Evolutionary conservation across 2,888 invertebrate genomes (phyloP).

Genomic region (Eulithis prunata): DNA sequence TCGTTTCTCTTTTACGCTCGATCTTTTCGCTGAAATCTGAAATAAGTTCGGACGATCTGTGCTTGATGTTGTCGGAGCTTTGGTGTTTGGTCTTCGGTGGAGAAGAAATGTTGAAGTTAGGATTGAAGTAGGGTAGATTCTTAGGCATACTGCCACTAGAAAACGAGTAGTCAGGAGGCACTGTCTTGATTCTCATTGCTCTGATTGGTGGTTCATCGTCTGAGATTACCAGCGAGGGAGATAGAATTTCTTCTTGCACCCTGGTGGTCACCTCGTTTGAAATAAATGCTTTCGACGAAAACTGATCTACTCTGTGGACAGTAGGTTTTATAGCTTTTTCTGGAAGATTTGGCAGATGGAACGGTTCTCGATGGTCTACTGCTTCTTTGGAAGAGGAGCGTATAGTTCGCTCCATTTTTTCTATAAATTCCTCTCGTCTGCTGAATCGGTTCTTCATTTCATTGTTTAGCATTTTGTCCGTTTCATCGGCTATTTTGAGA

Average conservation of each 20-base stretch:
- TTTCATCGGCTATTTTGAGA: slow-evolving; percentile 81
- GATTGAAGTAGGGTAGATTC: slow-evolving; percentile 73
- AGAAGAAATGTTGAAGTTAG: slow-evolving; percentile 71
- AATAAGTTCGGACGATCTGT: slow-evolving; percentile 69
- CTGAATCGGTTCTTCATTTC: slow-evolving; percentile 74
- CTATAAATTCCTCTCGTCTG: slow-evolving; percentile 70
- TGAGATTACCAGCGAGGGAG: slow-evolving; percentile 62
- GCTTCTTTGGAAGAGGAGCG: slow-evolving; percentile 70
- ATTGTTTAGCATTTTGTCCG: slow-evolving; percentile 74
- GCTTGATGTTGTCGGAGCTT: slow-evolving; percentile 75
- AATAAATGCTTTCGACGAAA: slow-evolving; percentile 74
- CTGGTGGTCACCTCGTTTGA: slow-evolving; percentile 65
- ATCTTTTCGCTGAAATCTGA: slow-evolving; percentile 68
- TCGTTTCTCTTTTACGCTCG: slow-evolving; percentile 63
- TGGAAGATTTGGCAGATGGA: slow-evolving; percentile 21
- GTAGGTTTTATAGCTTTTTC: slow-evolving; percentile 73
- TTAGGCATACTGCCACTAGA: slow-evolving; percentile 78
- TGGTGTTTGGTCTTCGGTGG: slow-evolving; percentile 74
- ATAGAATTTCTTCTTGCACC: slow-evolving; percentile 60
- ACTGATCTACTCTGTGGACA: slow-evolving; percentile 71
- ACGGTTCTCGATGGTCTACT: slow-evolving; percentile 56
- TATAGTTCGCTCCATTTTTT: slow-evolving; percentile 65
- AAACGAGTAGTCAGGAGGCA: slow-evolving; percentile 68
- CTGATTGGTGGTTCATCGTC: slow-evolving; percentile 69
- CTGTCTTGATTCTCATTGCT: slow-evolving; percentile 68